Base-by-base conservation (phyloP, 2,888 invertebrate species). In the Eutolmus rufibarbis region DNA sequence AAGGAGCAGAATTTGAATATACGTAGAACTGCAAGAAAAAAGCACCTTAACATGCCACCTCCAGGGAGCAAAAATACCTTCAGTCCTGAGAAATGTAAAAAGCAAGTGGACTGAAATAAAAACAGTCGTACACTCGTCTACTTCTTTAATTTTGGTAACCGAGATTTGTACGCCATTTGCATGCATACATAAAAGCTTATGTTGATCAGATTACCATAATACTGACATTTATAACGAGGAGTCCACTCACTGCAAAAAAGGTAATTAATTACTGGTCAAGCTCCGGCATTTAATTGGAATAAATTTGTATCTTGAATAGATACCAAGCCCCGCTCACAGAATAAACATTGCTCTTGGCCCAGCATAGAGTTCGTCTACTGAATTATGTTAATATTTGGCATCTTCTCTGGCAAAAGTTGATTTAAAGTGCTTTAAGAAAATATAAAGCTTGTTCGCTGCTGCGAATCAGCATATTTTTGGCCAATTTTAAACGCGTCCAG, bases 151-250 rank as follows among this genome's bases (percentile, higher is more conserved):
- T 82, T 76, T 37, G 37, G 19, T 3, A 46, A 31, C 43, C 28
- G n/a, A 34, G 81, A 34, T 81, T 43, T 46, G 23, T 51, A 31
- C 23, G 19, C 1, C 8, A 78, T 81, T 81, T 51, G 23, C 82
- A 82, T 82, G 57, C 82, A 82, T 57, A 82, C 56, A 57, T 57
- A 57, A 82, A 57, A 66, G 66, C 66, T 82, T 82, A 34, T 82
- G 82, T 66, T 66, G 66, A 82, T 57, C 31, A 57, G 82, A 82
- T 82, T 82, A 82, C 82, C 82, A 82, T 82, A 82, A 82, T 82
- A 57, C 34, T 82, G 82, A 66, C 82, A 82, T 82, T 82, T 57
- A 82, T 82, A 82, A 57, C 82, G 57, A 66, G 31, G 19, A 82
- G 8, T 57, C 66, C 19, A 7, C 82, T 82, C 12, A 19, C 57